Conservation (phyloP, 2,113 vertebrate genomes). For the Callospermophilus lateralis region DNA sequence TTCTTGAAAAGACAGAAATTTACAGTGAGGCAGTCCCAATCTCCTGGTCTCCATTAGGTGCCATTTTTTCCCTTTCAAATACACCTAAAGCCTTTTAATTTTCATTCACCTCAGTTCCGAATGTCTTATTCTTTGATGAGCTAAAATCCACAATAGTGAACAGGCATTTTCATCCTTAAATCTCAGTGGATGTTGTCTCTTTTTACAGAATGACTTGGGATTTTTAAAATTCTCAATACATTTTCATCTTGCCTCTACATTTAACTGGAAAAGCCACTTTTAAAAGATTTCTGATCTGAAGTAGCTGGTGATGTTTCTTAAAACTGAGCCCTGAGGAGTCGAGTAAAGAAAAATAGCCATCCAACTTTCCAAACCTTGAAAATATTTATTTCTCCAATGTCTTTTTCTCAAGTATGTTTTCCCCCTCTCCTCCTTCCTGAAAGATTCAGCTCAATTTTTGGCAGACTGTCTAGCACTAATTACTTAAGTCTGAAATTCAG, state of each 20-base stretch:
- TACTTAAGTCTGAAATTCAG: not conserved
- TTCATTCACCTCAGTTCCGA: not conserved
- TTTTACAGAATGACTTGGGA: not conserved
- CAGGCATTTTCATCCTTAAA: not conserved
- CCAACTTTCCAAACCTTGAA: not conserved
- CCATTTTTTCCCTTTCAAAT: not conserved
- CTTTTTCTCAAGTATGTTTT: not conserved
- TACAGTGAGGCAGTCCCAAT: not conserved
- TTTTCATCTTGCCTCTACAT: slow-evolving; percentile 44
- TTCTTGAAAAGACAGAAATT: not conserved
- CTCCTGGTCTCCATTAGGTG: not conserved
- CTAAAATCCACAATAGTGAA: not conserved
- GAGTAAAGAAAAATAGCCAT: not conserved
- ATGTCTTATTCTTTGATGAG: not conserved
- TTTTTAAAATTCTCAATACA: not conserved
- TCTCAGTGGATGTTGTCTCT: not conserved
- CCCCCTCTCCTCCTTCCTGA: not conserved
- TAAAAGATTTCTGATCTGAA: slow-evolving; percentile 25
- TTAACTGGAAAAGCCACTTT: not conserved
- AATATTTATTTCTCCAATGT: not conserved
- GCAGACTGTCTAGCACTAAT: not conserved
- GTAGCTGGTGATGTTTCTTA: slow-evolving; percentile 7
- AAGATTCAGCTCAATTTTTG: not conserved
- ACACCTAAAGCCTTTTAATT: slow-evolving; percentile 18
- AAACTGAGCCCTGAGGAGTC: not conserved